Evolutionary conservation across 1,140 invertebrate species (phyloP).

Genomic region (Aricia agestis): DNA sequence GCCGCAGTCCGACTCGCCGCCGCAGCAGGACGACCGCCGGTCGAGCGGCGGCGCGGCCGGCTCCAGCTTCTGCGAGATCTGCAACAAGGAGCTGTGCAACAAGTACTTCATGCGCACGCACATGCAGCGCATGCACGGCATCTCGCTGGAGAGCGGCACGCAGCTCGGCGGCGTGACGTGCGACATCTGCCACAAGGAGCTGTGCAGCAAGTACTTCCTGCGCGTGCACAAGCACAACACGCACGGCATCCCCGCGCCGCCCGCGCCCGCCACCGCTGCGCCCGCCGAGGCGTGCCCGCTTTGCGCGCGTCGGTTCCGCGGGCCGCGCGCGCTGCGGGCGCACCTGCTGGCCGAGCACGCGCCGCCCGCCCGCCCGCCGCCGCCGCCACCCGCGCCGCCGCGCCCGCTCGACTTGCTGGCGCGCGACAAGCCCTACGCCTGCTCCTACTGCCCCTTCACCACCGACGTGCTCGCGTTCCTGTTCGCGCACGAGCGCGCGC

Average conservation of each 20-base stretch:
- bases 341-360: constrained; percentile 91
- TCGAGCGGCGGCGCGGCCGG: constrained; percentile 66
- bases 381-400: constrained; percentile 80
- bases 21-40: constrained; percentile 63
- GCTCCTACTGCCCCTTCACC: constrained; percentile 92
- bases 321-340: constrained; percentile 91
- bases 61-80: constrained; percentile 98
- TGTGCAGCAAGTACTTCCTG: constrained; percentile 98
- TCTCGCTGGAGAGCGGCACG: constrained; percentile 94
- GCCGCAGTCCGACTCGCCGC: constrained; percentile 56
- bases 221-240: constrained; percentile 98
- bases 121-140: constrained; percentile 99
- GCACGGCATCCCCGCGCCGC: constrained; percentile 87
- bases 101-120: constrained; percentile 99
- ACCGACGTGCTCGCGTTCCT: constrained; percentile 92
- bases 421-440: constrained; percentile 86
- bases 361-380: constrained; percentile 74
- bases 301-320: constrained; percentile 91
- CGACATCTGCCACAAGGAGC: constrained; percentile 97
- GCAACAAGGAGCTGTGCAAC: constrained; percentile 99
- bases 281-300: constrained; percentile 85
- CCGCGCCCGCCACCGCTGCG: constrained; percentile 75
- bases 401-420: constrained; percentile 66
- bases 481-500: constrained; percentile 92
- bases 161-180: constrained; percentile 95